Evolutionary conservation across 1,140 invertebrate genomes (phyloP).

Genomic region (Dendrolimus kikuchii): DNA sequence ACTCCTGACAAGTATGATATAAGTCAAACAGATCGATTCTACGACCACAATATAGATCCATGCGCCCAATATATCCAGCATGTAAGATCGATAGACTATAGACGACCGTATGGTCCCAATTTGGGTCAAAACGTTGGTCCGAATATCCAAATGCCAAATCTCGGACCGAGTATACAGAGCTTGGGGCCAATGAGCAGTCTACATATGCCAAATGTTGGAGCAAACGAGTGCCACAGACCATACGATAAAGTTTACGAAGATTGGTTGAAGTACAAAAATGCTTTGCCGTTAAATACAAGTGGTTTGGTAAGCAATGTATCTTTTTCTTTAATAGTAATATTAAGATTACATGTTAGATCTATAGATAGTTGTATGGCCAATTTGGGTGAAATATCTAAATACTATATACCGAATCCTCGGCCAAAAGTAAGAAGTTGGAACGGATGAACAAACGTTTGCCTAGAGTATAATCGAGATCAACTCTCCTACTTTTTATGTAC

Average conservation of each 20-base stretch:
- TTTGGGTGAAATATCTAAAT: too few species aligned
- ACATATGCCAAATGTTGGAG: conserved; percentile 43
- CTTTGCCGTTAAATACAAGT: conserved; percentile 55
- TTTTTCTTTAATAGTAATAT: background rate
- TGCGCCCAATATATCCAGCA: conserved; percentile 48
- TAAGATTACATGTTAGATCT: too few species aligned
- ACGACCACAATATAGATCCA: conserved; percentile 41
- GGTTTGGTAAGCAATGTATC: conserved; percentile 45
- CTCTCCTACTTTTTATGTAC: too few species aligned
- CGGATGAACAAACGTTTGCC: too few species aligned
- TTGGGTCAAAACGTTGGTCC: conserved; percentile 24
- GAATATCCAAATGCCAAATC: conserved; percentile 30
- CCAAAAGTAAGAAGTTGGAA: too few species aligned
- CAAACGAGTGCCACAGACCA: conserved; percentile 43
- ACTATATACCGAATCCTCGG: too few species aligned
- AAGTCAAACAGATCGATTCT: conserved; percentile 34
- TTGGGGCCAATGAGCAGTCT: conserved; percentile 34
- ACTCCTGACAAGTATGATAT: conserved; percentile 50
- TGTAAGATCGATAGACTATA: conserved; percentile 42
- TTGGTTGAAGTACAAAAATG: conserved; percentile 64
- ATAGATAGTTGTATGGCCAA: too few species aligned
- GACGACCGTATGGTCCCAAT: conserved; percentile 20
- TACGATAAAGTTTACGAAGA: conserved; percentile 63
- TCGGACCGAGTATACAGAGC: conserved; percentile 44
- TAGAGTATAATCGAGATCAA: too few species aligned